phyloP scores from a whole-genome alignment of 2,888 invertebrate genomes.

The Fragum sueziense region DNA sequence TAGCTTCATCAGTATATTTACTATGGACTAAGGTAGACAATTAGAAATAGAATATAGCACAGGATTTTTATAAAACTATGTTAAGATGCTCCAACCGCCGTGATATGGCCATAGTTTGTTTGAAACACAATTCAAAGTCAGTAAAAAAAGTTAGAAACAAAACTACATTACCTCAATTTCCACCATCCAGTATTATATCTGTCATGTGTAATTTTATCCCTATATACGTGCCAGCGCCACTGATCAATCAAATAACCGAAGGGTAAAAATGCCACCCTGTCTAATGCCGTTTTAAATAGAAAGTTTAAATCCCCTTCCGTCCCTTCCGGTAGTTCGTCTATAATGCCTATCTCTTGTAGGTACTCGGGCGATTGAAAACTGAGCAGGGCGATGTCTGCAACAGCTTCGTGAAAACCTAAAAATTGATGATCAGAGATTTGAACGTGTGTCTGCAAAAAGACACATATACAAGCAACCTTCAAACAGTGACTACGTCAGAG shows the following conservation, averaged over 20 bases:
- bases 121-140: too few species aligned
- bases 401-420: conserved; percentile 66
- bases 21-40: too few species aligned
- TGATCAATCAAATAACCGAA: conserved; percentile 82
- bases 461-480: too few species aligned
- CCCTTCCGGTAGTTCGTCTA: conserved; percentile 45
- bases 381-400: conserved; percentile 62
- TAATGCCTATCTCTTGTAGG: conserved; percentile 57
- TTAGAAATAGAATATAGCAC: too few species aligned
- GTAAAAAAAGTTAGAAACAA: too few species aligned
- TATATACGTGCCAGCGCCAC: conserved; percentile 82
- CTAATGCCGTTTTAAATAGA: conserved; percentile 82
- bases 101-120: too few species aligned
- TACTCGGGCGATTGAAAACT: conserved; percentile 65
- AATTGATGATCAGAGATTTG: too few species aligned
- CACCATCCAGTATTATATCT: conserved; percentile 82
- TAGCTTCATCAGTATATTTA: too few species aligned
- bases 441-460: too few species aligned
- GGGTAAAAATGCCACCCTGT: conserved; percentile 82
- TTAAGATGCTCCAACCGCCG: too few species aligned
- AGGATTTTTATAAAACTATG: too few species aligned
- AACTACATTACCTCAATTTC: conserved; percentile 81
- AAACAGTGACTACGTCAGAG: too few species aligned
- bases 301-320: conserved; percentile 80
- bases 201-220: conserved; percentile 69